Evolutionary conservation across 1,140 invertebrate species (phyloP), one percentile per base, ranked within the genome.

Genomic region (Apolygus lucorum): DNA sequence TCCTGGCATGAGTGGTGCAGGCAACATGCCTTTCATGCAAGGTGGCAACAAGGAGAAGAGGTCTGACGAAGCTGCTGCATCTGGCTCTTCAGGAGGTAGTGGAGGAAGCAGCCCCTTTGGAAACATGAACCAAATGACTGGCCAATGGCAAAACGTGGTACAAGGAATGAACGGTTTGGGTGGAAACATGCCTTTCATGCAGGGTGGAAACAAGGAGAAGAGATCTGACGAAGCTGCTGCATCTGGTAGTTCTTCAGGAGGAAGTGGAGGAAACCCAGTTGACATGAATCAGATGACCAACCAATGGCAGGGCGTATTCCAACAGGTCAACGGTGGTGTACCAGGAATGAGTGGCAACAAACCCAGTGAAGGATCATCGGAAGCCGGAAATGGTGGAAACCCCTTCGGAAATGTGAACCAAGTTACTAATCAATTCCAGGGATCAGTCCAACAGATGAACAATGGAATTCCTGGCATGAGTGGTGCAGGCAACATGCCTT

Each of bases 401-500:
- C 17, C 34, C 8, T 49, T 17, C 8, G 34, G 34, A 49, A 49
- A 49, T 17, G 17, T 59, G 54, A 59, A 59, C 22, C 54, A 59
- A 24, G 22, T 59, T 4, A 17, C 54, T 59, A 49, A 8, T 49
- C 54, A 59, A 22, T 4, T 59, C 22, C 54, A 59, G 54, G 11
- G 13, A 59, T 4, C 11, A 22, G 4, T 59, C 54, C 54, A 59
- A 59, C 11, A 59, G 54, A 17, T 59, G 54, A 59, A 24, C 54
- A 17, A 17, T 8, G 34, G 34, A 42, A 8, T 42, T 42, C 34
- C 34, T 17, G 22, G 54, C 22, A 59, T 59, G 54, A 21, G n/a
- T n/a, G n/a, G n/a, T n/a, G n/a, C 8, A 59, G 54, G 54, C 11
- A 59, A 59, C 22, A 59, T 59, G 54, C 54, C 54, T 22, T 59